phyloP scores from a whole-genome alignment of 2,113 vertebrate species.

The Talpa occidentalis region DNA sequence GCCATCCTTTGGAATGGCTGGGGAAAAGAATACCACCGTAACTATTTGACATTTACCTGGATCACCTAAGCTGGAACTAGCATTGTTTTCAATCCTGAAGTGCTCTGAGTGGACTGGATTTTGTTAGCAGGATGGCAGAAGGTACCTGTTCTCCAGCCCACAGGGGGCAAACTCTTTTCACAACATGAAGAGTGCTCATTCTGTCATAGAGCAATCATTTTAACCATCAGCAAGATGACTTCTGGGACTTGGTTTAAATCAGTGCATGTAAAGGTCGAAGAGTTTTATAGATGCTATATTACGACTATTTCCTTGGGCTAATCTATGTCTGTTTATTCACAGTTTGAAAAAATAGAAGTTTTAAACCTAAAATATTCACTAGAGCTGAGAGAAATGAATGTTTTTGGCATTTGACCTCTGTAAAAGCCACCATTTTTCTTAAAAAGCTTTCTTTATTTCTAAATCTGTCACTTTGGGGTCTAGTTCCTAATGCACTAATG shows the following conservation, averaged over 20 bases:
- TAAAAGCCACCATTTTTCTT: slow-evolving; percentile 14
- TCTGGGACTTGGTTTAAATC: neutral
- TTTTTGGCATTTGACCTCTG: slow-evolving; percentile 39
- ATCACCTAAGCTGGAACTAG: neutral
- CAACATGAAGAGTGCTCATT: neutral
- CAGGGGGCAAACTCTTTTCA: neutral
- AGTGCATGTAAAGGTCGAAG: neutral
- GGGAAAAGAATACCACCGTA: neutral
- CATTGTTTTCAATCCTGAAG: neutral
- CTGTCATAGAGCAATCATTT: neutral
- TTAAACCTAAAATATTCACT: slow-evolving; percentile 42
- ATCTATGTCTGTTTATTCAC: slow-evolving; percentile 31
- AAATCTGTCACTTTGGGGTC: neutral
- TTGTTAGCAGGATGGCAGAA: neutral
- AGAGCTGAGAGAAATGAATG: slow-evolving; percentile 8
- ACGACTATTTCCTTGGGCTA: neutral
- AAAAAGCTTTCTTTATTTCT: neutral
- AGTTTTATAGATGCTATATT: slow-evolving; percentile 18
- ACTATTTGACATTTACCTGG: neutral
- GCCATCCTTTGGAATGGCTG: neutral
- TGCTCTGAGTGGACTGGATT: neutral
- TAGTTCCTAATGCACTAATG: slow-evolving; percentile 4
- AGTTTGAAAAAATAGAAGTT: neutral
- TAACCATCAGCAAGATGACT: neutral
- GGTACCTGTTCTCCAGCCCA: neutral